Base-by-base conservation (phyloP, 2,113 vertebrate genomes). In the Mesoclemmys tuberculata region DNA sequence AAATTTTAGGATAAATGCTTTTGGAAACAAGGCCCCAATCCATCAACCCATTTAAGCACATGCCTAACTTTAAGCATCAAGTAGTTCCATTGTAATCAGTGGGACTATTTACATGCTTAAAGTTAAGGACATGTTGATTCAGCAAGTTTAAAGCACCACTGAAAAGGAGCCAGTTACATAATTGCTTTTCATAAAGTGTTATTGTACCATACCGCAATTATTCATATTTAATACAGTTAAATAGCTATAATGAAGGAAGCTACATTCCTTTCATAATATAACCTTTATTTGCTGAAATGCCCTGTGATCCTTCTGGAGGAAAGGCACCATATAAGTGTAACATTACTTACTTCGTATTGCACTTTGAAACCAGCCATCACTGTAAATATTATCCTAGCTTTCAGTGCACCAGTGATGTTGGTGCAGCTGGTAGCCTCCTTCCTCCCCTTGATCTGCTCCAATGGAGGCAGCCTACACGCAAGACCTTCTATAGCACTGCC, bases 401-500 rank as follows among this genome's bases (percentile, higher is more conserved):
- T 35, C 19, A n/a, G 11, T 6, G 1, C 31, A n/a, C 8, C 4
- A 24, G 26, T 3, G 0, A 4, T 49, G 51, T 71, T 83, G 55
- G 68, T 90, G 52, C 19, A 16, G 4, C 83, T 77, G 87, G 41
- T 48, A 87, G 87, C 80, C 78, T 88, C 22, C 27, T 86, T 44
- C 48, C 74, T 8, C 77, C 92, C 58, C 80, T 19, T 80, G 31
- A 10, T 75, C 80, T 77, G 11, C 35, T 74, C 75, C 3, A 68
- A 24, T 52, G n/a, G 64, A 46, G 56, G 38, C 84, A 61, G 31
- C 2, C 24, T 0, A 13, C 6, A 1, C 1, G 0, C 14, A 4
- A 52, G 38, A 44, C 54, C 41, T 64, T n/a, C 44, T 92, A 4
- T 48, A 8, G 9, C 1, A 0, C 3, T 68, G 61, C 64, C n/a